A percentile compares a stretch with the other conserved stretches of the same genome.
phyloP scores from a whole-genome alignment of 2,113 vertebrate genomes.

The Syngnathoides biaculeatus region DNA sequence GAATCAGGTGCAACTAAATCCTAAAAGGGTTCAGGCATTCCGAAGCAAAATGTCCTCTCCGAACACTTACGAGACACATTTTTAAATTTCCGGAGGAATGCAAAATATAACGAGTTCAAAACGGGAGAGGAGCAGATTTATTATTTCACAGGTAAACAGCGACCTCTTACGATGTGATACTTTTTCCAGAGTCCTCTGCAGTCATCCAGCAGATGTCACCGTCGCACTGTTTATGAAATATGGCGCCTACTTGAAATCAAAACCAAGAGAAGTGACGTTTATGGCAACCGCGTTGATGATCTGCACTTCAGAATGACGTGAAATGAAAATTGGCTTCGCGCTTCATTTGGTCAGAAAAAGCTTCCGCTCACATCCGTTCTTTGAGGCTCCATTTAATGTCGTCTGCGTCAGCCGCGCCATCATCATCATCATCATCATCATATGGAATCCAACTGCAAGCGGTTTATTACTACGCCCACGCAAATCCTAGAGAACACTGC shows the following conservation, averaged over 20 bases:
- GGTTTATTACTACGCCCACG: too few relatives aligned
- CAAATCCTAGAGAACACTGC: too few relatives aligned
- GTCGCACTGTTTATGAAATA: conserved; percentile 24
- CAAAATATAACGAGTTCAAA: too few relatives aligned
- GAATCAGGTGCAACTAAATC: too few relatives aligned
- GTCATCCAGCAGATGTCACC: conserved; percentile 52
- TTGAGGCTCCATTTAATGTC: conserved; percentile 10
- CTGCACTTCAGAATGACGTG: conserved; percentile 2
- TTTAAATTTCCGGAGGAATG: too few relatives aligned
- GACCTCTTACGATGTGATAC: conserved; percentile 30
- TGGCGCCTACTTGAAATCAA: not conserved
- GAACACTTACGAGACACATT: too few relatives aligned
- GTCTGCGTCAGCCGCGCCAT: conserved; percentile 15
- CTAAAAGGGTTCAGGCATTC: too few relatives aligned
- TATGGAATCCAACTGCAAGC: too few relatives aligned
- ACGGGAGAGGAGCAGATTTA: too few relatives aligned
- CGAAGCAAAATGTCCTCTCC: too few relatives aligned
- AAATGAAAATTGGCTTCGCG: conserved; percentile 6
- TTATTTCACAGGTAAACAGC: conserved; percentile 10
- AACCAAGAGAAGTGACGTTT: not conserved
- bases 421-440: too few relatives aligned
- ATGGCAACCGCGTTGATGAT: not conserved
- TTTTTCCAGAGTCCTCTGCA: not conserved
- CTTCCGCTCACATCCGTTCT: not conserved
- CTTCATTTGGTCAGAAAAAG: conserved; percentile 12